Base-by-base conservation (phyloP, 2,797 vertebrate genomes). In the Spondyliosoma cantharus region DNA sequence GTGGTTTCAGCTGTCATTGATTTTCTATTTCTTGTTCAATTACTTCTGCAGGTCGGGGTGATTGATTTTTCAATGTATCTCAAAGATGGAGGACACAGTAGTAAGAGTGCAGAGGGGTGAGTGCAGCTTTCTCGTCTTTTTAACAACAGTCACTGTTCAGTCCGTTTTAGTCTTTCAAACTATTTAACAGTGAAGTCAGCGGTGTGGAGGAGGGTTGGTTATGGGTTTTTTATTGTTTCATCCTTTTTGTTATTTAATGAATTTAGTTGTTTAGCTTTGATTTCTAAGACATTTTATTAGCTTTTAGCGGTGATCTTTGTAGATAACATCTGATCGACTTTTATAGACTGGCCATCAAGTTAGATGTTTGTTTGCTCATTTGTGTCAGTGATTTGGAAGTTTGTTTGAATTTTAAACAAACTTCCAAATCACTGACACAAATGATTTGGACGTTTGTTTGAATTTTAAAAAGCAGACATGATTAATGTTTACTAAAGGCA, bases 61-160 rank as follows among this genome's bases (percentile, higher is more conserved):
- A 99, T 99, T 37, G 98, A 99, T 94, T 99, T 99, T 90, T 99
- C 98, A 2, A 99, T 99, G 97, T 99, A 99, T 89, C 94, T 99
- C 64, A 99, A 99, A 93, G 98, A 99, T 3, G 97, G 97, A 0
- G 96, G 93, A 13, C 95, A 97, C 93, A 98, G 96, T 91, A 98
- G 96, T 3, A 98, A 99, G 93, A 98, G 96, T 74, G 96, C 93
- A 1, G 98, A 99, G 89, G 97, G 98, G 98, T 99, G 93, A 92
- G 97, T 93, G 11, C 32, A 48, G 49, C 69, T 37, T 14, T 6
- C 12, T 59, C 0, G 45, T 15, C 27, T 14, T 13, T 52, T 13
- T 52, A 17, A 56, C 20, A 53, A n/a, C 22, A 53, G 19, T 3
- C 3, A 7, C 37, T 43, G 15, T 50, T 24, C 6, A 13, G 22